phyloP scores from a whole-genome alignment of 2,797 vertebrate genomes.

The Eulemur rubriventer region DNA sequence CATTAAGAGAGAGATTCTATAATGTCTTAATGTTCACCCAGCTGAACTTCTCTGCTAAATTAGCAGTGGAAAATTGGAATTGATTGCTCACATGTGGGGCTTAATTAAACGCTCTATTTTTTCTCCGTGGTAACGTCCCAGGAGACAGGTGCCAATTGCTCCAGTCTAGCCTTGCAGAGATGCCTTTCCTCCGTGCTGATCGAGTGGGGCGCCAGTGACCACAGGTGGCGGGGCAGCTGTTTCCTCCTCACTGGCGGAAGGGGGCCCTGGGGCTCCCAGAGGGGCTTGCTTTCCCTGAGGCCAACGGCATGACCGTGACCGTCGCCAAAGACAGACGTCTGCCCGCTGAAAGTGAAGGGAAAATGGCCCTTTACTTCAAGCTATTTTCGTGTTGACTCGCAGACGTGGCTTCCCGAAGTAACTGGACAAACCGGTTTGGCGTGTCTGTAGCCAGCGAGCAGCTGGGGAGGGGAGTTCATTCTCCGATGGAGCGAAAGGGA shows the following conservation, averaged over 20 bases:
- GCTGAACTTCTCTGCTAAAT: neutral
- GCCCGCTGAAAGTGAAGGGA: neutral
- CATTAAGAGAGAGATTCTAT: neutral
- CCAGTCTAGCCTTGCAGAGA: neutral
- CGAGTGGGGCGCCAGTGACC: neutral
- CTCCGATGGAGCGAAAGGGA: neutral
- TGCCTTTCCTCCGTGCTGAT: neutral
- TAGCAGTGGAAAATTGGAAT: constrained; percentile 15
- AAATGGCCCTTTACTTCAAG: neutral
- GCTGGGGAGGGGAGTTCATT: neutral
- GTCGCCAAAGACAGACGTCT: neutral
- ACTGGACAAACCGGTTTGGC: neutral
- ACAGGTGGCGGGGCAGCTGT: neutral
- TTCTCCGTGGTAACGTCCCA: neutral
- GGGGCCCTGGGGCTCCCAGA: neutral
- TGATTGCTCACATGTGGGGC: neutral
- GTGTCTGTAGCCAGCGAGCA: neutral
- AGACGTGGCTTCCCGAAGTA: neutral
- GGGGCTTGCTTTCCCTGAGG: neutral
- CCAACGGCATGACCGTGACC: neutral
- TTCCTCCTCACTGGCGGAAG: neutral
- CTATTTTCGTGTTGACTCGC: neutral
- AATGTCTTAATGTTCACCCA: neutral
- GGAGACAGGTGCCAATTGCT: neutral
- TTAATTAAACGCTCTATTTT: constrained; percentile 20